A percentile compares a stretch with the other conserved stretches of the same genome.
Evolutionary conservation across 1,140 invertebrate genomes (phyloP).

Genomic region (Luehdorfia chinensis): DNA sequence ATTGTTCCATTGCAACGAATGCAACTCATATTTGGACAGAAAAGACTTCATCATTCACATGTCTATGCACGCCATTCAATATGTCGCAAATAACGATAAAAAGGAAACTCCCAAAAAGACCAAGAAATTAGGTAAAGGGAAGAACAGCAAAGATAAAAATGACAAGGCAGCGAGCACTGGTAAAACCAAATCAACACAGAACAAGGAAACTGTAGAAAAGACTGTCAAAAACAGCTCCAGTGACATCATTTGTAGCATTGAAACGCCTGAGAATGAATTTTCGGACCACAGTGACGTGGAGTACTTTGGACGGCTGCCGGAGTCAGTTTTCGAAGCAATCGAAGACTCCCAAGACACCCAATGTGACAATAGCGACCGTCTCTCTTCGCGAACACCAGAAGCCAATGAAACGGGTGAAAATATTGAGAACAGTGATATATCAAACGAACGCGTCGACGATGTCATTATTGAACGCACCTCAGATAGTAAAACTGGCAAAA

Average conservation of each 20-base stretch:
- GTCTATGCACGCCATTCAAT: conserved; percentile 40
- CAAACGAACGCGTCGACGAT: neutral
- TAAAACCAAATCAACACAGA: neutral
- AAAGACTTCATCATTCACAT: conserved; percentile 50
- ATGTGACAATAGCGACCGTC: neutral
- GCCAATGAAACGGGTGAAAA: conserved; percentile 9
- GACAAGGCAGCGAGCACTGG: neutral
- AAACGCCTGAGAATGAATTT: conserved; percentile 40
- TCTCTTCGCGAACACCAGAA: neutral
- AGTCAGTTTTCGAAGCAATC: conserved; percentile 54
- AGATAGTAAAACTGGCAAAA: neutral
- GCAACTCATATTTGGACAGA: conserved; percentile 41
- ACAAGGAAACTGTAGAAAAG: neutral
- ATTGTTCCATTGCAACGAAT: conserved; percentile 55
- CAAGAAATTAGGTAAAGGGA: neutral
- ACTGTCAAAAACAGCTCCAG: neutral
- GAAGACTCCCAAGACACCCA: conserved; percentile 44
- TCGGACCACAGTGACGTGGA: conserved; percentile 52
- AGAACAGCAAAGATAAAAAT: neutral
- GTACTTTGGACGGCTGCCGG: conserved; percentile 41
- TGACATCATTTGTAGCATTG: neutral
- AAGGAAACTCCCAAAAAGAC: conserved; percentile 12
- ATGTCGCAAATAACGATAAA: conserved; percentile 18
- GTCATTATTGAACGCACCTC: no score
- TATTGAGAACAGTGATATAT: neutral